Evolutionary conservation across 2,113 vertebrate species (phyloP).

Genomic region (Chitala chitala): DNA sequence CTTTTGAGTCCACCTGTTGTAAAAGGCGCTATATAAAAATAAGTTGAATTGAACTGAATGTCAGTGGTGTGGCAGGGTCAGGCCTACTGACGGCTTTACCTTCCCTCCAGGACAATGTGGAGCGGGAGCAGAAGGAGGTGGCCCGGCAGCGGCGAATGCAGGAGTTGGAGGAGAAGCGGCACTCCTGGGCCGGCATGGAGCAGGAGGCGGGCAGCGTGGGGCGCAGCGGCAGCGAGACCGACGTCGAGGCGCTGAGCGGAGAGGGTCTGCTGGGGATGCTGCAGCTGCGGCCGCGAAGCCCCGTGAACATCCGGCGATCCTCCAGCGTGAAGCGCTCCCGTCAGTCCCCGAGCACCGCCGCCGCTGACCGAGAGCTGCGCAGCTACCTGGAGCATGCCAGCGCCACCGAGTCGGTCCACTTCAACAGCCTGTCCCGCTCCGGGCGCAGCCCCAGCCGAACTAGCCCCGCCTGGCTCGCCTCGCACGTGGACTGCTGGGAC

Average conservation of each 20-base stretch:
- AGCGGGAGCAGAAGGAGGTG: conserved; percentile 69
- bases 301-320: conserved; percentile 53
- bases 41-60: too few species aligned
- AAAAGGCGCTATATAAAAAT: too few species aligned
- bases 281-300: conserved; percentile 47
- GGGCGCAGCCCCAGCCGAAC: conserved; percentile 43
- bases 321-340: conserved; percentile 68
- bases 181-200: conserved; percentile 64
- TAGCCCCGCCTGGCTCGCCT: conserved; percentile 42
- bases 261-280: conserved; percentile 67
- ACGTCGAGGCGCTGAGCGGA: conserved; percentile 62
- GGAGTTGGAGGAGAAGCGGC: conserved; percentile 75
- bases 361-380: conserved; percentile 67
- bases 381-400: conserved; percentile 58
- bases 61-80: too few species aligned
- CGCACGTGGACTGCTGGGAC: conserved; percentile 36
- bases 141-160: conserved; percentile 58
- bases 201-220: conserved; percentile 60
- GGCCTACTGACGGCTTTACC: too few species aligned
- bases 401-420: conserved; percentile 41
- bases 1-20: too few species aligned
- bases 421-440: conserved; percentile 59
- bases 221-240: conserved; percentile 79
- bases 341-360: conserved; percentile 48
- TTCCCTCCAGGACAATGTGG: conserved; percentile 72